These are phyloP conservation scores for Eugnorisma glareosa DNA, from an alignment of 2,888 invertebrate species.

Conservation along the genomic window DNA sequence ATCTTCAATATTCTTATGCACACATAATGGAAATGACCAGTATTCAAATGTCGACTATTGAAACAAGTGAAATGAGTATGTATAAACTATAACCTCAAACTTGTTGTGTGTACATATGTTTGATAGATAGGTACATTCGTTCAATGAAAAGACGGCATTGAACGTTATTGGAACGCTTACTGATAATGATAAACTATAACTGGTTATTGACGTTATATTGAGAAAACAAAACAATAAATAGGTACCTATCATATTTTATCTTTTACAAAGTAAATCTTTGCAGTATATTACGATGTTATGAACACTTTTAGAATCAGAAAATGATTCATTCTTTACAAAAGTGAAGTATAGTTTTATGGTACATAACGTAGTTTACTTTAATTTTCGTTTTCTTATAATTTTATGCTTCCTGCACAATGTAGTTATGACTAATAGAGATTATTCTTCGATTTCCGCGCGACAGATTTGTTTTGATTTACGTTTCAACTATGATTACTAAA, in stretches of 20 bases:
- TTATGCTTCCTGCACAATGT: slow-evolving; percentile 25
- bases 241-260: slow-evolving; percentile 15
- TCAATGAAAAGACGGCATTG: slow-evolving; percentile 61
- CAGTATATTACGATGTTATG: background rate
- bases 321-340: slow-evolving; percentile 27
- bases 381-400: slow-evolving; percentile 35
- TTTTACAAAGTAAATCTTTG: background rate
- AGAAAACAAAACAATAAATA: background rate
- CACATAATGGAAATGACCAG: background rate
- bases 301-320: slow-evolving; percentile 19
- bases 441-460: slow-evolving; percentile 9
- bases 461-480: background rate
- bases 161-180: slow-evolving; percentile 45
- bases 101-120: slow-evolving; percentile 10
- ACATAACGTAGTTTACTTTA: slow-evolving; percentile 25
- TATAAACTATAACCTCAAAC: slow-evolving; percentile 64
- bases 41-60: slow-evolving; percentile 14
- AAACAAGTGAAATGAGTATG: slow-evolving; percentile 29
- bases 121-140: slow-evolving; percentile 33
- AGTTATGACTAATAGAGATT: slow-evolving; percentile 39
- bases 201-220: slow-evolving; percentile 14
- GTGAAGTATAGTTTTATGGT: slow-evolving; percentile 16
- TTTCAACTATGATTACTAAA: background rate
- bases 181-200: slow-evolving; percentile 53
- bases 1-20: background rate